Base-by-base conservation (phyloP, 2,113 vertebrate genomes). In the Petroica traversi region DNA sequence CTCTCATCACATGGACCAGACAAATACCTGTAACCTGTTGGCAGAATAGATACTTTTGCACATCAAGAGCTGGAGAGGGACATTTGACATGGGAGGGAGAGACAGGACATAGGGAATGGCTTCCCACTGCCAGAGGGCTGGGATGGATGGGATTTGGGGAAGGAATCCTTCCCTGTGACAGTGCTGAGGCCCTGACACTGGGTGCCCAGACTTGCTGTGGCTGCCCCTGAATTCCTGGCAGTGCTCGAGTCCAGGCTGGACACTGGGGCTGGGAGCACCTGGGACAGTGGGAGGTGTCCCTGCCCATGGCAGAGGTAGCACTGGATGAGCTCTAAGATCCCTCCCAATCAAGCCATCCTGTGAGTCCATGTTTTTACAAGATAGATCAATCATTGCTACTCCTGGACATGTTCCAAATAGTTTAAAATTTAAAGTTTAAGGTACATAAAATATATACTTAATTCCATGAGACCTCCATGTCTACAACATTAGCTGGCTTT, bases 111-210 rank as follows among this genome's bases (percentile, higher is more conserved):
- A 31, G 67, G 28, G 23, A 64, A 59, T n/a, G 52, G 51, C 36
- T 57, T 45, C 28, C 33, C 36, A 59, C 1, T 52, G 76, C 7
- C 59, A 52, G 36, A 45, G 38, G 33, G n/a, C 38, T 45, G 45
- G 58, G 4, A 0, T 2, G 2, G 19, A 12, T 12, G 33, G 59
- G 19, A 59, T 0, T 5, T 0, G 9, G 45, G 33, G 61, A 6
- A 40, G 48, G 48, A 72, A 83, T 45, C 2, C 1, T 3, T 26
- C 26, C 33, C 3, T 33, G 17, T 1, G 33, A 71, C 4, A 7
- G 45, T 12, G 2, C 24, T 0, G 0, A 72, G 63, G 38, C 2
- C 8, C 52, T n/a, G 77, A 52, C 26, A 5, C 41, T 43, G 45
- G 12, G 8, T 51, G 23, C 9, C 14, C 67, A 66, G 43, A 80